Base-by-base conservation (phyloP, 2,797 vertebrate genomes). In the Botia almorhae region DNA sequence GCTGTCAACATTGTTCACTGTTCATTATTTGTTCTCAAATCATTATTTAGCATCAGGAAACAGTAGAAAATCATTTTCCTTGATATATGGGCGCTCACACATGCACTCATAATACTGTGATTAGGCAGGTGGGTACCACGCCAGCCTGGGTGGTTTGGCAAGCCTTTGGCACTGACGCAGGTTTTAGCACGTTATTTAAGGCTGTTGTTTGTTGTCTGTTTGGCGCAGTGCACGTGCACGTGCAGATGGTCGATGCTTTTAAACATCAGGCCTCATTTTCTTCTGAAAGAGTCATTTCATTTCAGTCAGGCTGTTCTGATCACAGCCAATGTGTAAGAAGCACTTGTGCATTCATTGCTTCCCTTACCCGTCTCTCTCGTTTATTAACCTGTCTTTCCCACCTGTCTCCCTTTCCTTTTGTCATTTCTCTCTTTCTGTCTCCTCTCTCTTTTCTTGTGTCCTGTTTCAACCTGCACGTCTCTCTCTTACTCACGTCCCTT, bases 31-130 rank as follows among this genome's bases (percentile, higher is more conserved):
- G 23, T 26, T 26, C 74, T 23, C 14, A n/a, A 19, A 46, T 55
- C 8, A 5, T 67, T 67, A 76, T 68, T 68, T 29, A 76, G 12
- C 50, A 56, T 56, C n/a, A 68, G 19, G 74, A 5, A 74, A 29
- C 4, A 29, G 23, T 14, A 43, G 39, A 21, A 50, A 26, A 50
- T 21, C 11, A 16, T 39, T 67, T 21, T 23, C 29, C 13, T 43
- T 36, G 17, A 36, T 65, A 12, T 53, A 36, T 75, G 46, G 48
- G 48, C 3, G 4, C 26, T 74, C 21, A 43, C 33, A 39, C 4
- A 43, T n/a, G 29, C 7, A 5, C 51, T 58, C 19, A 61, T 5
- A 74, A 6, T 4, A 26, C 43, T 33, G 60, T 13, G 12, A 7
- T 75, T 43, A 50, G 72, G 10, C 7, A 23, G 70, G n/a, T 11